phyloP scores from a whole-genome alignment of 2,797 vertebrate genomes.

The Enteromius unitaeniatus region DNA sequence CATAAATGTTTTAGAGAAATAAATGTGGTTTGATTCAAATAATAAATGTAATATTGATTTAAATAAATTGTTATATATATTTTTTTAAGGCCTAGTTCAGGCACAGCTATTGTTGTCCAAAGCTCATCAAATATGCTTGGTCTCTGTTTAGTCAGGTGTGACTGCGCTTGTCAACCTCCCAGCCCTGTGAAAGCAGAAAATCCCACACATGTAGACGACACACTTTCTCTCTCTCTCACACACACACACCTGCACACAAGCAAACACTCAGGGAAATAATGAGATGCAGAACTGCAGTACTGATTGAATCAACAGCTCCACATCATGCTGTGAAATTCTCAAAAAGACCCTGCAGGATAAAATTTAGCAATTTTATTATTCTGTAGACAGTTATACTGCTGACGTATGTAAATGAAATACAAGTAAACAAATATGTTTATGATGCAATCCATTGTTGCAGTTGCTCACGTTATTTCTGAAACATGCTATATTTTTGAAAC shows the following conservation, averaged over 20 bases:
- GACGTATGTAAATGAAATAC: neutral
- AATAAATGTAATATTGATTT: conserved; percentile 29
- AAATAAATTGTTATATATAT: neutral
- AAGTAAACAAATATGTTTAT: neutral
- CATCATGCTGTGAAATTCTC: neutral
- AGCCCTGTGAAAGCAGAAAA: neutral
- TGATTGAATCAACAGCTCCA: conserved; percentile 29
- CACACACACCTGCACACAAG: neutral
- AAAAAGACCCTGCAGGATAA: neutral
- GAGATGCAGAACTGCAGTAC: neutral
- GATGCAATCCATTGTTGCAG: neutral
- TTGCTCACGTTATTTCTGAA: neutral
- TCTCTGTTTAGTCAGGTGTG: conserved; percentile 30
- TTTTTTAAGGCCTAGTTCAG: conserved; percentile 4
- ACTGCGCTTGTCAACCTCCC: neutral
- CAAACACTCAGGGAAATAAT: neutral
- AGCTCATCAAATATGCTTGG: conserved; percentile 3
- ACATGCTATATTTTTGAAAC: neutral
- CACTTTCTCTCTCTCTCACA: neutral
- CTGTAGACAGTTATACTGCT: neutral
- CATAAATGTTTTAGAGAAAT: neutral
- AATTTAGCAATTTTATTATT: neutral
- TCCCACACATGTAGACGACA: conserved; percentile 1
- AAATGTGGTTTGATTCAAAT: neutral
- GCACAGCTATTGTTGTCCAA: conserved; percentile 2